phyloP scores from a whole-genome alignment of 2,113 vertebrate genomes.

The Campylomormyrus numenius region DNA sequence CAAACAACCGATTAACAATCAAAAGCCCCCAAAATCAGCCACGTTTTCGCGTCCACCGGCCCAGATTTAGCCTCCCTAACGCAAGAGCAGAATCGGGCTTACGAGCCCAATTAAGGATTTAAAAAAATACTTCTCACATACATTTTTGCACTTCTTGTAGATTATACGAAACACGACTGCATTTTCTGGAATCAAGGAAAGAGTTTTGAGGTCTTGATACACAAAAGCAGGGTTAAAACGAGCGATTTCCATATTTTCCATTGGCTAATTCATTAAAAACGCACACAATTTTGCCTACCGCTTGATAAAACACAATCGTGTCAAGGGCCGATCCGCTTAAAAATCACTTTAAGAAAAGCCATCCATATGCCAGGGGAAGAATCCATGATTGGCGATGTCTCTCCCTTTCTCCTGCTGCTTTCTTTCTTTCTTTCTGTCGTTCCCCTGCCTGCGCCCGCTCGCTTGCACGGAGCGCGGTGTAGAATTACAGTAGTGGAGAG shows the following conservation, averaged over 20 bases:
- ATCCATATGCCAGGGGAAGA: background rate
- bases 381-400: background rate
- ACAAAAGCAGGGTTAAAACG: slow-evolving; percentile 6
- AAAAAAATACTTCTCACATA: background rate
- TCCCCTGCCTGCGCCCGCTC: slow-evolving; percentile 8
- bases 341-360: background rate
- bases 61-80: background rate
- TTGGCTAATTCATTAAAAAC: background rate
- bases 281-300: slow-evolving; percentile 8
- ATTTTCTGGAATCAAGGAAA: background rate
- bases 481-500: slow-evolving; percentile 14
- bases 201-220: background rate
- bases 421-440: slow-evolving; percentile 17
- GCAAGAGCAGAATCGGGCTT: background rate
- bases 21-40: slow-evolving; percentile 4
- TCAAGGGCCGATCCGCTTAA: slow-evolving; percentile 1
- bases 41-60: slow-evolving; percentile 3
- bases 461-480: slow-evolving; percentile 6
- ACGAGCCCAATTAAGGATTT: background rate
- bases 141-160: background rate
- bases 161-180: background rate
- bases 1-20: background rate
- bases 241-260: background rate
- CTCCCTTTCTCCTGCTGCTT: background rate
- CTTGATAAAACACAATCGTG: background rate